Evolutionary conservation across 2,113 vertebrate species (phyloP).

Genomic region (Anarrhichthys ocellatus): DNA sequence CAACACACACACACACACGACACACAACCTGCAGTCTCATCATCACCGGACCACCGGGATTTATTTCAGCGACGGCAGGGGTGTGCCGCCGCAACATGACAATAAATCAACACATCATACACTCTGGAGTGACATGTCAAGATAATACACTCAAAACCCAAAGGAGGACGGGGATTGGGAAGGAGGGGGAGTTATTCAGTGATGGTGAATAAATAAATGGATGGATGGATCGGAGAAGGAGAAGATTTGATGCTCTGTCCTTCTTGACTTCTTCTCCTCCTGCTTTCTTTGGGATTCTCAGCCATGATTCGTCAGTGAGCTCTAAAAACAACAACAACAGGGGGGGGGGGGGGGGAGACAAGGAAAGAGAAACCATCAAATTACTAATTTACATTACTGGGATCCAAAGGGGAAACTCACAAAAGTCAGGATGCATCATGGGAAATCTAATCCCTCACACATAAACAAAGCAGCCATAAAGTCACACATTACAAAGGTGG

Average conservation of each 20-base stretch:
- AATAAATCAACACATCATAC: conserved; percentile 74
- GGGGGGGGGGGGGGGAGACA: not conserved
- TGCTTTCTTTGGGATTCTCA: conserved; percentile 52
- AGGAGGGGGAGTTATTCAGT: conserved; percentile 23
- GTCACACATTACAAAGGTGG: not conserved
- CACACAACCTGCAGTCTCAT: conserved; percentile 69
- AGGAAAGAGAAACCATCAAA: conserved; percentile 38
- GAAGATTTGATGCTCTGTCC: conserved; percentile 35
- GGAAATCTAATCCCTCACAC: conserved; percentile 17
- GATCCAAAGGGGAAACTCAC: conserved; percentile 30
- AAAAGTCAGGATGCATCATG: conserved; percentile 38
- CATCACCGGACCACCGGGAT: conserved; percentile 72
- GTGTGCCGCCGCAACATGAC: conserved; percentile 68
- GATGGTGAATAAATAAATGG: conserved; percentile 54
- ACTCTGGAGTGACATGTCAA: conserved; percentile 69
- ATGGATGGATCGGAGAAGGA: conserved; percentile 41
- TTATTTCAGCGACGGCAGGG: conserved; percentile 70
- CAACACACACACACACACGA: conserved; percentile 33
- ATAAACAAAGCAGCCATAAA: conserved; percentile 12
- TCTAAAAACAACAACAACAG: conserved; percentile 51
- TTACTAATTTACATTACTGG: conserved; percentile 40
- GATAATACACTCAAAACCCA: conserved; percentile 65
- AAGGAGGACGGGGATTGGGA: conserved; percentile 21
- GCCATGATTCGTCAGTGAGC: conserved; percentile 66
- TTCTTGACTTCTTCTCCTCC: conserved; percentile 46